Percentiles rank a stretch among this genome's conserved stretches.
phyloP scores from a whole-genome alignment of 1,140 invertebrate genomes.

The Brachystomella parvula region DNA sequence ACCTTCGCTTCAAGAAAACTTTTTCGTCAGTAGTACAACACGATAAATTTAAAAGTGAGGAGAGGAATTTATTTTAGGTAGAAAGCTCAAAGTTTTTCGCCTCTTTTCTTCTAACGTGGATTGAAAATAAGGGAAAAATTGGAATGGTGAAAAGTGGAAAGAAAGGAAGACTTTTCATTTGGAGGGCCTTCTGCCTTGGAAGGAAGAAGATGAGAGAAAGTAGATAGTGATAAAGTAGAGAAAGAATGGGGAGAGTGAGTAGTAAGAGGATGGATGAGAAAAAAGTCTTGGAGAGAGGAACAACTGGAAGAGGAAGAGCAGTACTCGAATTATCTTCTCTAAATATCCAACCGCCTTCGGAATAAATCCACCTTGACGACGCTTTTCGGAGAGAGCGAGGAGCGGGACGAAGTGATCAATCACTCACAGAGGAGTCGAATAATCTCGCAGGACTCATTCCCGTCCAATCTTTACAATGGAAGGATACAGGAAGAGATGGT shows the following conservation, averaged over 20 bases:
- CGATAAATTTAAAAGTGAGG: too few species aligned
- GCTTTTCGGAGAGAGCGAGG: background rate
- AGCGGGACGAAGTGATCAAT: background rate
- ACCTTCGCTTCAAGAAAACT: too few species aligned
- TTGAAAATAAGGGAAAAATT: too few species aligned
- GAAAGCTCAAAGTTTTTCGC: too few species aligned
- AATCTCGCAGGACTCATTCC: background rate
- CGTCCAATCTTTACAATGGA: background rate
- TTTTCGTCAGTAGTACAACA: too few species aligned
- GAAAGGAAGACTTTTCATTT: too few species aligned
- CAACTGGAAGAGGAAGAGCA: background rate
- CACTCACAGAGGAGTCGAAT: background rate
- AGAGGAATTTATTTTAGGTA: too few species aligned
- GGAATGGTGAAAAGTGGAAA: too few species aligned
- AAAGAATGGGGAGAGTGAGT: background rate
- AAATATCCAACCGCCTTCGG: conserved; percentile 3
- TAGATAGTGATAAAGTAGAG: conserved; percentile 3
- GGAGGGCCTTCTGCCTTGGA: too few species aligned
- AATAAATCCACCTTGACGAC: background rate
- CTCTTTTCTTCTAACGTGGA: too few species aligned
- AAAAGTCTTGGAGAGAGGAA: background rate
- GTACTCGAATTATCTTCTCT: conserved; percentile 2
- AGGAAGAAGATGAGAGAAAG: too few species aligned
- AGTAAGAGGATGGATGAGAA: background rate
- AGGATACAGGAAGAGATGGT: background rate